Conservation (phyloP, 2,113 vertebrate species). For the Agelaius tricolor region DNA sequence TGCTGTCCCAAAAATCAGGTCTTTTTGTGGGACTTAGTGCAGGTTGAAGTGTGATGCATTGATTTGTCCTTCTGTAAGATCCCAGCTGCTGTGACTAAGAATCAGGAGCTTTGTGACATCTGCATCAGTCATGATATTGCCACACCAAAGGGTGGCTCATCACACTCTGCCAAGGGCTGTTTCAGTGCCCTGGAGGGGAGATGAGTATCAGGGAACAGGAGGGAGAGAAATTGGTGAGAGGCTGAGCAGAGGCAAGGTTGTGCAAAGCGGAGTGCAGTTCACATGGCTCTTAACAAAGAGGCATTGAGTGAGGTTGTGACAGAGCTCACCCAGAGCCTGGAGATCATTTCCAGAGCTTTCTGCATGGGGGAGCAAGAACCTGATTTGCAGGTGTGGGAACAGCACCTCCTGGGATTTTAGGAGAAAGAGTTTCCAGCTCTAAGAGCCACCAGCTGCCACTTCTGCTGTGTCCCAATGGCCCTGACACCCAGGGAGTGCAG, state of each 20-base stretch:
- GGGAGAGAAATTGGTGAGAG: not conserved
- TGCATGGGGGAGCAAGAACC: not conserved
- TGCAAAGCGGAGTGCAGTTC: slow-evolving; percentile 41
- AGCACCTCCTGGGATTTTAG: not conserved
- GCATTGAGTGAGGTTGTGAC: slow-evolving; percentile 44
- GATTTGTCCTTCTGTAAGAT: not conserved
- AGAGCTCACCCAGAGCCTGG: slow-evolving; percentile 10
- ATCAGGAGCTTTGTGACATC: not conserved
- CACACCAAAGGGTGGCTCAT: slow-evolving; percentile 30
- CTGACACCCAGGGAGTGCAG: not conserved
- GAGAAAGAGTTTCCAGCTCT: not conserved
- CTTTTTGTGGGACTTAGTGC: not conserved
- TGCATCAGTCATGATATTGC: slow-evolving; percentile 39
- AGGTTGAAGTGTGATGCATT: not conserved
- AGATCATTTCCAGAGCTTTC: slow-evolving; percentile 38
- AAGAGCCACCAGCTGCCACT: not conserved
- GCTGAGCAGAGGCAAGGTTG: slow-evolving; percentile 33
- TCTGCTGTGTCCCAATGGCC: not conserved
- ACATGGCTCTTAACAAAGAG: slow-evolving; percentile 52
- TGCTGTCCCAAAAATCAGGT: not conserved
- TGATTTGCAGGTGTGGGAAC: not conserved
- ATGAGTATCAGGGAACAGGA: slow-evolving; percentile 43
- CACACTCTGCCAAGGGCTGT: slow-evolving; percentile 37
- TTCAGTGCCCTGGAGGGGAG: slow-evolving; percentile 41
- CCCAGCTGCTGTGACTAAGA: not conserved